Percentiles rank a stretch among this genome's conserved stretches.
Evolutionary conservation across 2,888 invertebrate species (phyloP).

Genomic region (Eledone cirrhosa): DNA sequence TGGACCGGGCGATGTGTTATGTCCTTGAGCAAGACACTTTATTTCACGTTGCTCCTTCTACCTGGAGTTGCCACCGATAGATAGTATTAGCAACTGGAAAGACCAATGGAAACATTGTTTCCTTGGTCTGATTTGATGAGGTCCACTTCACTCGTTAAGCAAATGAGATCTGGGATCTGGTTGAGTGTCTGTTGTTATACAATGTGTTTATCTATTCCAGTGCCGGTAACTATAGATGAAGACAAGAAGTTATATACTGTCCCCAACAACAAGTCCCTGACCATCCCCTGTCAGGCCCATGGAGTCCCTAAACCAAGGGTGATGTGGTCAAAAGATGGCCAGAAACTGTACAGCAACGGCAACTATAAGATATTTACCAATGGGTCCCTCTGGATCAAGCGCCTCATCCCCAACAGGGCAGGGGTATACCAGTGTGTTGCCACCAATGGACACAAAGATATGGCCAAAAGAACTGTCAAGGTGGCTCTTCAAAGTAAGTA

Average conservation of each 20-base stretch:
- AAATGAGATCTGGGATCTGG: no score
- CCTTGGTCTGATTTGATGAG: no score
- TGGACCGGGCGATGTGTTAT: no score
- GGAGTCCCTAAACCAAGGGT: slow-evolving; percentile 56
- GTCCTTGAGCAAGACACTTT: no score
- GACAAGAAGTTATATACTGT: neutral
- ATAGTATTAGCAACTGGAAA: no score
- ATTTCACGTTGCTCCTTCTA: no score
- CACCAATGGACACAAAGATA: slow-evolving; percentile 77
- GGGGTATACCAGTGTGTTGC: slow-evolving; percentile 87
- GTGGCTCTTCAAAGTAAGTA: slow-evolving; percentile 80
- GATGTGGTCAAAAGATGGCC: slow-evolving; percentile 50
- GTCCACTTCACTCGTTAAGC: no score
- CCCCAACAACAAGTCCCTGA: neutral
- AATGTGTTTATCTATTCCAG: slow-evolving; percentile 41
- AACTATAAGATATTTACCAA: slow-evolving; percentile 64
- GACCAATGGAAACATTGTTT: no score
- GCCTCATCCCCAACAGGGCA: slow-evolving; percentile 76
- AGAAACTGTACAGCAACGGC: slow-evolving; percentile 34
- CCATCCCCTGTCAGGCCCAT: slow-evolving; percentile 58
- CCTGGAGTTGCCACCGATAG: no score
- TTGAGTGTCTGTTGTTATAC: no score
- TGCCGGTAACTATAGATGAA: slow-evolving; percentile 37
- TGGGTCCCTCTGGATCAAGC: slow-evolving; percentile 76
- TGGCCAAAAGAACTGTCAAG: slow-evolving; percentile 74